Conservation (phyloP, 2,113 vertebrate genomes). For the Galemys pyrenaicus region DNA sequence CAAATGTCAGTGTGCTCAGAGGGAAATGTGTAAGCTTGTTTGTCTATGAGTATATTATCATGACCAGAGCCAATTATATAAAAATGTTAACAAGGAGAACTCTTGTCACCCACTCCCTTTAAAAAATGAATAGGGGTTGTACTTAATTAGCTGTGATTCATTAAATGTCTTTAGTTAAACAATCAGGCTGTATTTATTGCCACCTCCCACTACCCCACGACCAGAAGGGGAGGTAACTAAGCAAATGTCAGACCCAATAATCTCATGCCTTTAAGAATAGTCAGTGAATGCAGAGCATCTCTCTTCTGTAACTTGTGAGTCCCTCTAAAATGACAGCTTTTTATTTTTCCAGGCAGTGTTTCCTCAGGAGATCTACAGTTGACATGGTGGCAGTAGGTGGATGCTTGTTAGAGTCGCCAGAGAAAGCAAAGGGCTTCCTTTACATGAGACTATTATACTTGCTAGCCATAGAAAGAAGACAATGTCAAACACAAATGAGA, state of each 20-base stretch:
- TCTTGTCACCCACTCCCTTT: neutral
- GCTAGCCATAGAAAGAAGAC: slow-evolving; percentile 5
- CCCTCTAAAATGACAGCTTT: neutral
- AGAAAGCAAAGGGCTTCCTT: neutral
- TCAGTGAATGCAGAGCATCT: neutral
- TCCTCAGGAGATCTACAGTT: neutral
- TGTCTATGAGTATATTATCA: neutral
- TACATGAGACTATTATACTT: neutral
- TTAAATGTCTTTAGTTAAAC: slow-evolving; percentile 40
- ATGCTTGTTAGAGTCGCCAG: neutral
- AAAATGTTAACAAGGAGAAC: neutral
- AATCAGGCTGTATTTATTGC: neutral
- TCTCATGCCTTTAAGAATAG: neutral
- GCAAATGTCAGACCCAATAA: neutral
- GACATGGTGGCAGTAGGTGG: neutral
- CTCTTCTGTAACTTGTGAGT: neutral
- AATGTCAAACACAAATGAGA: slow-evolving; percentile 15
- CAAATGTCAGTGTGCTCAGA: neutral
- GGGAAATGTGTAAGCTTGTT: neutral
- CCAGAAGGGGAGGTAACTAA: neutral
- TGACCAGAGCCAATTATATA: neutral
- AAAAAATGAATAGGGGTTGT: neutral
- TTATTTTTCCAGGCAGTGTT: neutral
- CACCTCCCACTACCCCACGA: neutral
- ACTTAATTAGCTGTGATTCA: neutral